phyloP scores from a whole-genome alignment of 2,888 invertebrate species.

The Campoplex nolae region DNA sequence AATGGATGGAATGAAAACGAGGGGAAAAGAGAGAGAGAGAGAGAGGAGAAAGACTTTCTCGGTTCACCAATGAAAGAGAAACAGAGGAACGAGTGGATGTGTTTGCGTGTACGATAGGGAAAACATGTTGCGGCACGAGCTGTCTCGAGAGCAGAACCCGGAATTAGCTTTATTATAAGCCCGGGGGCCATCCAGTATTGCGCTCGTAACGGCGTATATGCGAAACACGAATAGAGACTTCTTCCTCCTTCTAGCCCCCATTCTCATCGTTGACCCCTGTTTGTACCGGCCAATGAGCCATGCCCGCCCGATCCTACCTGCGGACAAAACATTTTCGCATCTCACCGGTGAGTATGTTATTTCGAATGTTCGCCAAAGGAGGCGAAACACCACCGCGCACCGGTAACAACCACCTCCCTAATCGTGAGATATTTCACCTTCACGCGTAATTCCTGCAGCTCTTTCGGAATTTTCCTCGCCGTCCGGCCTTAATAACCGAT shows the following conservation, averaged over 20 bases:
- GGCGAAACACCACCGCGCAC: background rate
- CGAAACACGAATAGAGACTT: constrained; percentile 51
- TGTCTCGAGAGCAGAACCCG: constrained; percentile 82
- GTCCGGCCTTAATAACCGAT: constrained; percentile 30
- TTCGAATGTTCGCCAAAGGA: constrained; percentile 50
- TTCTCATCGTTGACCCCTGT: constrained; percentile 13
- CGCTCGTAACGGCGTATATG: constrained; percentile 49
- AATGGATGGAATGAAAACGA: constrained; percentile 63
- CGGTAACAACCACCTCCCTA: constrained; percentile 38
- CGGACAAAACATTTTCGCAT: constrained; percentile 81
- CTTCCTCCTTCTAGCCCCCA: constrained; percentile 29
- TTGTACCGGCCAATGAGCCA: constrained; percentile 76
- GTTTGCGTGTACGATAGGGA: constrained; percentile 78
- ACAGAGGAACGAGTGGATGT: constrained; percentile 67
- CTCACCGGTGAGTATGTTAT: constrained; percentile 69
- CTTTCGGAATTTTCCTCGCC: constrained; percentile 35
- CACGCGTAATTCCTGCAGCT: constrained; percentile 47
- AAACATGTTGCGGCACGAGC: constrained; percentile 83
- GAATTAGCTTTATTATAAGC: constrained; percentile 84
- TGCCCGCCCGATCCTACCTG: constrained; percentile 72
- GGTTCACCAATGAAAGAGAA: constrained; percentile 68
- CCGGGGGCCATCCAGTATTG: constrained; percentile 82
- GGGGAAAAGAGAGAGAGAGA: constrained; percentile 35
- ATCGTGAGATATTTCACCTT: constrained; percentile 66
- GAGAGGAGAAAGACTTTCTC: constrained; percentile 56